Evolutionary conservation across 2,888 invertebrate species (phyloP).

Genomic region (Scaptomyza caliginosa): DNA sequence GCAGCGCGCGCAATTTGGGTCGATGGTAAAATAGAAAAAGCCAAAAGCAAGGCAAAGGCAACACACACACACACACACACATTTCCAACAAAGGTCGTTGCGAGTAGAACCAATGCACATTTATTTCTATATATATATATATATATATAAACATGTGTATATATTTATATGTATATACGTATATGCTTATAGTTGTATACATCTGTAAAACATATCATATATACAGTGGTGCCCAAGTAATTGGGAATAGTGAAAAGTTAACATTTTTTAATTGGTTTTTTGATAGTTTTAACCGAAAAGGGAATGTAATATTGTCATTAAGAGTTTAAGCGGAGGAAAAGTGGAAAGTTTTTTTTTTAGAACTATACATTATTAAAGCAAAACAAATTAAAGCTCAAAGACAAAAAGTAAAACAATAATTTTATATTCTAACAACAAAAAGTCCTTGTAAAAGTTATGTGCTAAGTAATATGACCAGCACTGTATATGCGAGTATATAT

Average conservation of each 20-base stretch:
- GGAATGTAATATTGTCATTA: not conserved
- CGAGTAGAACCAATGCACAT: slow-evolving; percentile 62
- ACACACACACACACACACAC: slow-evolving; percentile 15
- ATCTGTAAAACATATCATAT: slow-evolving; percentile 1
- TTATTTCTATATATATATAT: slow-evolving; percentile 33
- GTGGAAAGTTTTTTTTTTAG: no score
- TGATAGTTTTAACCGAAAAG: no score
- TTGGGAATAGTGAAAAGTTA: not conserved
- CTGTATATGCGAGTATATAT: slow-evolving; percentile 13
- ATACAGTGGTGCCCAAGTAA: slow-evolving; percentile 12
- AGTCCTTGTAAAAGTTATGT: not conserved
- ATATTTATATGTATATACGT: no score
- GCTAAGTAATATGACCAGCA: not conserved
- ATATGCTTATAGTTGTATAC: not conserved
- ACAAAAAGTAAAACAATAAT: not conserved
- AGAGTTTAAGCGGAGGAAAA: no score
- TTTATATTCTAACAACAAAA: not conserved
- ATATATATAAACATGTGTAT: not conserved
- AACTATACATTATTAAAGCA: not conserved
- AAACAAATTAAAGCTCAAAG: not conserved
- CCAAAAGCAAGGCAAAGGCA: slow-evolving; percentile 69
- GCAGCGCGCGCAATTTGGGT: slow-evolving; percentile 76
- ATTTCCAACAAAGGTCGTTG: slow-evolving; percentile 64
- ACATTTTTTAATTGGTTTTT: not conserved
- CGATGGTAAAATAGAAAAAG: slow-evolving; percentile 80